These are phyloP conservation scores for Nymphalis urticae DNA, from an alignment of 2,888 invertebrate genomes.

Conservation along the genomic window DNA sequence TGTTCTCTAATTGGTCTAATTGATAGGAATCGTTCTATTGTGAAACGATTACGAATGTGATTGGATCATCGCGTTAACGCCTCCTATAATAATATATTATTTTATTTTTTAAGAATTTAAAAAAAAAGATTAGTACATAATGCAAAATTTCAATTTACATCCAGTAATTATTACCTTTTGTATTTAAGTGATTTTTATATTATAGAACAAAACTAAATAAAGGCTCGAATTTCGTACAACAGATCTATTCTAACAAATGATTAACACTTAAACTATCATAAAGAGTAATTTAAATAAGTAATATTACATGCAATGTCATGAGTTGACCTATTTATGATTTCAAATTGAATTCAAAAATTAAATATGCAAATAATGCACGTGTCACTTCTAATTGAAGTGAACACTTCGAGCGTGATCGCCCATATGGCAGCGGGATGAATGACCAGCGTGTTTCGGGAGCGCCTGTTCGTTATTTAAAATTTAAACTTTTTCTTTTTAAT, in stretches of 20 bases:
- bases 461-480: constrained; percentile 59
- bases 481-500: constrained; percentile 52
- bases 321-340: constrained; percentile 13
- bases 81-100: too few relatives aligned
- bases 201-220: too few relatives aligned
- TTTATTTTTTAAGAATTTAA: too few relatives aligned
- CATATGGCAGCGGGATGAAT: constrained; percentile 76
- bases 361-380: constrained; percentile 51
- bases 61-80: too few relatives aligned
- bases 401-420: constrained; percentile 55
- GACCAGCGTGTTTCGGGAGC: constrained; percentile 66
- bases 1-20: constrained; percentile 31
- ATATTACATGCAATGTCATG: constrained; percentile 12
- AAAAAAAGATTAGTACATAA: too few relatives aligned
- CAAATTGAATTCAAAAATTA: constrained; percentile 10
- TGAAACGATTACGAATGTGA: not conserved
- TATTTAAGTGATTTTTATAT: too few relatives aligned
- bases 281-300: not conserved
- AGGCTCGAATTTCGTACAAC: too few relatives aligned
- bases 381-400: constrained; percentile 55
- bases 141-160: too few relatives aligned
- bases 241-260: too few relatives aligned
- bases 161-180: too few relatives aligned
- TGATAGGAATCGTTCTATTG: constrained; percentile 11
- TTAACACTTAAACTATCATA: too few relatives aligned